Evolutionary conservation across 2,113 vertebrate species (phyloP), one percentile per base, ranked within the genome.

Genomic region (Thomomys bottae): DNA sequence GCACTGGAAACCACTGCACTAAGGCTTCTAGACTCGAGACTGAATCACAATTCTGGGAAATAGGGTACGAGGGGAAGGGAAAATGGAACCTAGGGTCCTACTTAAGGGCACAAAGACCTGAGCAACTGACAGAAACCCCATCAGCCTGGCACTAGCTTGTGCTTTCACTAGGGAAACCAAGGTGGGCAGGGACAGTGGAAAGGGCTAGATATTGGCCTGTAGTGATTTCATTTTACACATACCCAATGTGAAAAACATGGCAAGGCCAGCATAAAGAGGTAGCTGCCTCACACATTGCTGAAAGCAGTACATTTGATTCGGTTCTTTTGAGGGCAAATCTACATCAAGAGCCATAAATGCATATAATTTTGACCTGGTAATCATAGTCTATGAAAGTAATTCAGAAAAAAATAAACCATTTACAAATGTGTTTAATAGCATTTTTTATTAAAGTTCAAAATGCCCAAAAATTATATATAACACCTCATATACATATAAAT

Each of bases 331-430:
- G 95, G 64, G 79, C 76, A 92, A 68, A 86, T 78, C 66, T 80
- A 49, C 81, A 88, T 80, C 67, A 79, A 92, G 77, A 95, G 87
- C 93, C 90, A 93, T 88, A 92, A 94, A 86, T 38, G 86, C 45
- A 30, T 88, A 45, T 20, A 87, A 88, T 63, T 84, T 68, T 76
- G 76, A 84, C 63, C 45, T 59, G 84, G 75, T 79, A 81, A 85
- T 36, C 57, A 49, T 63, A 85, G 14, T 21, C 83, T n/a, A 86
- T 83, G 34, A 38, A 95, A 90, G 64, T 59, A 95, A 85, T 73
- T 87, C 75, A 90, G 80, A 78, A 78, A 17, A 94, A 92, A 94
- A 94, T 81, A 96, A 94, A 95, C 71, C 80, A 94, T 73, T 94
- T 88, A 92, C 54, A 94, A 93, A 79, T 67, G 59, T 23, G 34